Evolutionary conservation across 2,113 vertebrate genomes (phyloP).

Genomic region (Megaleporinus macrocephalus): DNA sequence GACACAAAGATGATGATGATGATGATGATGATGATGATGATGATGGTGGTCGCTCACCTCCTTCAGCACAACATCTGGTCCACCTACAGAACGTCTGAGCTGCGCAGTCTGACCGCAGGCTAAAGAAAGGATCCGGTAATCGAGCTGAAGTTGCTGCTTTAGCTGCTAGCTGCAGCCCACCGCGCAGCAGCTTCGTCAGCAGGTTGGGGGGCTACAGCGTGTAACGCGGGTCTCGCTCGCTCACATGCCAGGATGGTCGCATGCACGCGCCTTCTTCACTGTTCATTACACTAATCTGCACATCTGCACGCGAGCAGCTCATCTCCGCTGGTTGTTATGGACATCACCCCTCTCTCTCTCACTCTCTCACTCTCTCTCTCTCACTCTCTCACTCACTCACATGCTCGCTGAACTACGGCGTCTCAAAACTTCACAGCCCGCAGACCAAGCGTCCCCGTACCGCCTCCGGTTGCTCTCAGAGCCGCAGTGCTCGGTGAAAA

Average conservation of each 20-base stretch:
- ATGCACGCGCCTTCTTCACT: not conserved
- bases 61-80: not conserved
- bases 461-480: not conserved
- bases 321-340: not conserved
- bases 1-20: not conserved
- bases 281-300: not conserved
- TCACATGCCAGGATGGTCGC: not conserved
- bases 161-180: constrained; percentile 27
- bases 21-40: too few relatives aligned
- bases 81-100: not conserved
- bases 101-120: not conserved
- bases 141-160: constrained; percentile 24
- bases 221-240: not conserved
- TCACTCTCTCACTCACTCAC: constrained; percentile 4
- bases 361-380: too few relatives aligned
- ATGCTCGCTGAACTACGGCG: constrained; percentile 26
- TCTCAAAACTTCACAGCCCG: constrained; percentile 40
- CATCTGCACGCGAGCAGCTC: not conserved
- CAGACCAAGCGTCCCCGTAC: constrained; percentile 1
- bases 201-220: constrained; percentile 17
- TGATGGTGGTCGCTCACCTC: not conserved
- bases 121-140: not conserved
- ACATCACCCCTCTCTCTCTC: not conserved
- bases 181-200: constrained; percentile 55
- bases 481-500: not conserved